Evolutionary conservation across 2,797 vertebrate genomes (phyloP), one percentile per base, ranked within the genome.

Genomic region (Enteromius viviparus): DNA sequence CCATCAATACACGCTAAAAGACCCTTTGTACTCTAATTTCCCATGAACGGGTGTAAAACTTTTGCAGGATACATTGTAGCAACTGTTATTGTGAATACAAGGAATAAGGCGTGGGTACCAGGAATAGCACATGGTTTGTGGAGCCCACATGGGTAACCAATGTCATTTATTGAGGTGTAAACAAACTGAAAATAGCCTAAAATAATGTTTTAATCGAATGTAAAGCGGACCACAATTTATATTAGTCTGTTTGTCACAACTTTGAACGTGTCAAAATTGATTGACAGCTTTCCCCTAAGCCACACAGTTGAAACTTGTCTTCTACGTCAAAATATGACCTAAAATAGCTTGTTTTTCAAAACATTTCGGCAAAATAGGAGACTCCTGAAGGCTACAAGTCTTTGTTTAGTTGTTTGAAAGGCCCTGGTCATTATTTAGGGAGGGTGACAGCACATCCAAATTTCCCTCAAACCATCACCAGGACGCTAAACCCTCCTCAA

Each of bases 341-440:
- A 17, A 55, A 80, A 5, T 10, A 19, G 34, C 10, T 11, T 55
- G 65, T 29, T 42, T 71, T 12, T 1, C 6, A 29, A 60, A 8
- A 15, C 23, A 45, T 12, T 10, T 3, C 26, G 11, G 5, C 32
- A 42, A 12, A 53, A 42, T 2, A 58, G 1, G 8, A 3, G 29
- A 37, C 23, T 45, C n/a, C 15, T 70, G 23, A 9, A 42, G 23
- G 19, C 15, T 58, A 0, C 6, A 70, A 14, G 42, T 64, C 58
- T 65, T 65, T 51, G 55, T 81, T 34, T 81, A 26, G 69, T 12
- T 51, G 29, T 74, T 74, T 17, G 4, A 72, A 47, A 81, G 32
- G 60, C 69, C 29, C 70, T 65, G 29, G 8, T 21, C 21, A 40
- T 11, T 51, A 19, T 64, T 74, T 66, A 26, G 15, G 10, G 12